Evolutionary conservation across 2,113 vertebrate species (phyloP), one percentile per base, ranked within the genome.

Genomic region (Lampris incognitus): DNA sequence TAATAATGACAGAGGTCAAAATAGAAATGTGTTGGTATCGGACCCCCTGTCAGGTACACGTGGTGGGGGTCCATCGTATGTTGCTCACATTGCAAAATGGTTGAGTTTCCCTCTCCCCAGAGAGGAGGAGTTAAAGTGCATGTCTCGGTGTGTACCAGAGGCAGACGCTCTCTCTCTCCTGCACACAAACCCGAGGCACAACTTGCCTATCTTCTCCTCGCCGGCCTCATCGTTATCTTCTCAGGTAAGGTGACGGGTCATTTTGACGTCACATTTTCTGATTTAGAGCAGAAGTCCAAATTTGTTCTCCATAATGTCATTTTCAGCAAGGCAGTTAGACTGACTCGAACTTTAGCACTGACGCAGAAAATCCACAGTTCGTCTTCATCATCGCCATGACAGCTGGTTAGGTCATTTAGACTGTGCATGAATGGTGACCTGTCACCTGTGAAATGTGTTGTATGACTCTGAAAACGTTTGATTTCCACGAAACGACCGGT

Each of bases 61-160:
- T 63, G 40, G 48, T 24, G 59, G 37, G 66, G 69, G 59, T 13
- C 40, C 10, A 40, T 62, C 8, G 57, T 55, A 72, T 81, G 70
- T 76, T 68, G 74, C 76, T 81, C 74, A 74, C 56, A 81, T 88
- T 90, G 81, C 83, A 86, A 88, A 92, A 92, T 90, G 61, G 37
- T 79, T 84, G 85, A 90, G 86, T 92, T 81, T 66, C 38, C 50
- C 82, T 60, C 51, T 69, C 56, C 49, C 8, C 24, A 37, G n/a
- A 88, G 91, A 93, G 94, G 94, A 93, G 94, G 94, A 93, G 94
- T 92, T 88, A 87, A 24, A 59, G 63, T 76, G 37, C 63, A 86
- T 78, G 85, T 89, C 86, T 88, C 80, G 66, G 85, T 79, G 76
- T 72, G 81, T 72, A 1, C 77, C 72, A 59, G 78, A 88, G 65